Evolutionary conservation across 2,113 vertebrate genomes (phyloP).

Genomic region (mouse (Mus musculus)): GRCm39 chrX:154505501-154506000

Average conservation of each 20-base stretch:
- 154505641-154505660: neutral
- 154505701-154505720: neutral
- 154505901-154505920: neutral
- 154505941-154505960: neutral
- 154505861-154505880: neutral
- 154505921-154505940: constrained; percentile 28
- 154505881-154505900: neutral
- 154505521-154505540: neutral
- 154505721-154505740: neutral
- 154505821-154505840: neutral
- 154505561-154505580: neutral
- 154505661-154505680: neutral
- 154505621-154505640: neutral
- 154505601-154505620: neutral
- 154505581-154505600: neutral
- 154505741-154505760: constrained; percentile 12
- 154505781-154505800: neutral
- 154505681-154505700: constrained; percentile 28
- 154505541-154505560: neutral
- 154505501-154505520: neutral
- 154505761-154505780: neutral
- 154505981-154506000: no score
- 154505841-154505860: neutral
- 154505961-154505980: no score
- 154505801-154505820: neutral